Base-by-base conservation (phyloP, 2,797 vertebrate genomes). In the Coendou prehensilis region DNA sequence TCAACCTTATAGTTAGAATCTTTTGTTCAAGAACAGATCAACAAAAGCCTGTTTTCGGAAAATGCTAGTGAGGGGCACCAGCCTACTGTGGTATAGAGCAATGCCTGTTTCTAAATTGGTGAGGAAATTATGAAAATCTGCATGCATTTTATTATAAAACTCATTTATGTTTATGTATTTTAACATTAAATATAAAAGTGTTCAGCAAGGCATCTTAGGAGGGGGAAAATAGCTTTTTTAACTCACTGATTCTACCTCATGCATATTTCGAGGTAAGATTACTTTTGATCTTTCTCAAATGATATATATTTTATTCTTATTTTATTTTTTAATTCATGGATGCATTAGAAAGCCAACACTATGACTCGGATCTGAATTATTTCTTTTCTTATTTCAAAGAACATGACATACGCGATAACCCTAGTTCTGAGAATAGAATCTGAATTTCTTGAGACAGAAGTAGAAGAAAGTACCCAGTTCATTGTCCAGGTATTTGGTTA, bases 271-370 rank as follows among this genome's bases (percentile, higher is more conserved):
- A 97, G 88, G 92, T 97, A 97, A 95, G 92, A 78, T 69, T 90
- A 83, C 67, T 95, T 96, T 98, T 85, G 22, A 91, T 91, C 61
- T 96, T 91, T 94, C 54, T 92, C 57, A 93, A 89, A 73, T 90
- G 84, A 97, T 82, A 17, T 8, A 64, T 57, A 84, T 86, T 88
- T 96, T 88, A 75, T 71, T 56, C 73, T 88, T 76, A 73, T 69
- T 82, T 86, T 75, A 91, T 95, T 97, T 69, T 88, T 95, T 96
- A 96, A 97, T 84, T 97, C 96, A 89, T 96, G 94, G 97, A 97
- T 98, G 88, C 64, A 91, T 80, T 92, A 30, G 63, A 86, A 28
- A 94, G 94, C 96, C 93, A 97, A 96, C 52, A 90, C 54, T 93
- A 61, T 11, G 6, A 59, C 41, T 97, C 83, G 15, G 37, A 93